Conservation (phyloP, 2,888 invertebrate species). For the Brassicogethes aeneus region DNA sequence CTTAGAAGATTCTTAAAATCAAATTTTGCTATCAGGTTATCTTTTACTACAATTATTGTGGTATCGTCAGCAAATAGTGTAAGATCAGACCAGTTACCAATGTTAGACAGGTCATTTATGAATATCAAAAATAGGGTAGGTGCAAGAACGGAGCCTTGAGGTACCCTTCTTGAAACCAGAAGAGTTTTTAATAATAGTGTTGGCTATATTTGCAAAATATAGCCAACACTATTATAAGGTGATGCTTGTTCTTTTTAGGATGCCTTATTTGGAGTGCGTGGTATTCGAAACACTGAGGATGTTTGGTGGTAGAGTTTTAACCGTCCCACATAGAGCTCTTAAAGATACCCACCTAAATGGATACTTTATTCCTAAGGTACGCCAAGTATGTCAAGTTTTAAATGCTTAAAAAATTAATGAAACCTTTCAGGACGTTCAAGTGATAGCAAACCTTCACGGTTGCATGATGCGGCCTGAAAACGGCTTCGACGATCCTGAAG, state of each 20-base stretch:
- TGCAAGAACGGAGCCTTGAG: too few species aligned
- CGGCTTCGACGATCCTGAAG: slow-evolving; percentile 58
- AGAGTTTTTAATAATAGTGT: too few species aligned
- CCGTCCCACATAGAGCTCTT: slow-evolving; percentile 70
- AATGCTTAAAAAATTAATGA: not conserved
- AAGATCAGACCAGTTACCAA: too few species aligned
- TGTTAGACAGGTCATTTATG: too few species aligned
- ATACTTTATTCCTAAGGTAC: slow-evolving; percentile 67
- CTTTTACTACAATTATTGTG: too few species aligned
- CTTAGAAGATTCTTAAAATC: too few species aligned
- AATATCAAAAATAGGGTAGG: too few species aligned
- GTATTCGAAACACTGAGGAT: slow-evolving; percentile 69
- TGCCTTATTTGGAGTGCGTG: slow-evolving; percentile 75
- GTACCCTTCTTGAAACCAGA: too few species aligned
- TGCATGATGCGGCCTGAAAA: slow-evolving; percentile 57
- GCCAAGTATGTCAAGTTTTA: slow-evolving; percentile 5
- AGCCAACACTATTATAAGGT: too few species aligned
- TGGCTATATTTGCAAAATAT: too few species aligned
- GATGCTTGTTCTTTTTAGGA: slow-evolving; percentile 41
- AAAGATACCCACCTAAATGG: slow-evolving; percentile 63
- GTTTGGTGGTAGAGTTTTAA: slow-evolving; percentile 71
- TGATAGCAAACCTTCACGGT: slow-evolving; percentile 66
- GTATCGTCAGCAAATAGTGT: too few species aligned
- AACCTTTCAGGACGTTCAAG: slow-evolving; percentile 62
- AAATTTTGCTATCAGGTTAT: too few species aligned